Percentiles rank a stretch among this genome's conserved stretches.
Evolutionary conservation across 2,113 vertebrate genomes (phyloP).

Genomic region (Hystrix cristata): DNA sequence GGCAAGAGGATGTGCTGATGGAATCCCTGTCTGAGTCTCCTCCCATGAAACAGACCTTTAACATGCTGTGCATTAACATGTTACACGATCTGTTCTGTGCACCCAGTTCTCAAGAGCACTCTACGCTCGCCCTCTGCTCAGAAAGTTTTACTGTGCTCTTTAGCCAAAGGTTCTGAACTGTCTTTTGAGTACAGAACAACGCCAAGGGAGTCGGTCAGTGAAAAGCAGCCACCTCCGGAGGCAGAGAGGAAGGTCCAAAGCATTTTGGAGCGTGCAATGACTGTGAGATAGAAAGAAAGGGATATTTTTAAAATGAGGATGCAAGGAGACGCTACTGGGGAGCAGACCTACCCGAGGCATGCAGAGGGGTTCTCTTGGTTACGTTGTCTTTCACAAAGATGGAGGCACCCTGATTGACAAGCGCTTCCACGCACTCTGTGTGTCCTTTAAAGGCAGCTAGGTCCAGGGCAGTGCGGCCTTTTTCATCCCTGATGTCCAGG

Average conservation of each 20-base stretch:
- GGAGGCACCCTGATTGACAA: constrained; percentile 96
- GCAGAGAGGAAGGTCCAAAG: neutral
- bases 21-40: neutral
- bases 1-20: neutral
- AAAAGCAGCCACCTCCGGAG: neutral
- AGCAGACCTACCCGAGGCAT: constrained; percentile 92
- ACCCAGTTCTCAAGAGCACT: neutral
- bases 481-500: constrained; percentile 95
- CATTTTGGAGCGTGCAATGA: neutral
- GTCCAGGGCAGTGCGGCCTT: constrained; percentile 94
- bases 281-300: neutral
- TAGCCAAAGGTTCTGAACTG: neutral
- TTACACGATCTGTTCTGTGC: neutral
- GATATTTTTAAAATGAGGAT: neutral
- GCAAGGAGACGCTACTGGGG: neutral
- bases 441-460: constrained; percentile 95
- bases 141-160: neutral
- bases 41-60: neutral
- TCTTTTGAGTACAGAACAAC: neutral
- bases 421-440: constrained; percentile 94
- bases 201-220: neutral
- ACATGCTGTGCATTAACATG: neutral
- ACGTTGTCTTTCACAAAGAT: constrained; percentile 91
- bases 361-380: constrained; percentile 93
- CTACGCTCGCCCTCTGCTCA: neutral